A percentile compares a stretch with the other conserved stretches of the same genome.
phyloP scores from a whole-genome alignment of 1,140 invertebrate species.

The Plutomurus gul region DNA sequence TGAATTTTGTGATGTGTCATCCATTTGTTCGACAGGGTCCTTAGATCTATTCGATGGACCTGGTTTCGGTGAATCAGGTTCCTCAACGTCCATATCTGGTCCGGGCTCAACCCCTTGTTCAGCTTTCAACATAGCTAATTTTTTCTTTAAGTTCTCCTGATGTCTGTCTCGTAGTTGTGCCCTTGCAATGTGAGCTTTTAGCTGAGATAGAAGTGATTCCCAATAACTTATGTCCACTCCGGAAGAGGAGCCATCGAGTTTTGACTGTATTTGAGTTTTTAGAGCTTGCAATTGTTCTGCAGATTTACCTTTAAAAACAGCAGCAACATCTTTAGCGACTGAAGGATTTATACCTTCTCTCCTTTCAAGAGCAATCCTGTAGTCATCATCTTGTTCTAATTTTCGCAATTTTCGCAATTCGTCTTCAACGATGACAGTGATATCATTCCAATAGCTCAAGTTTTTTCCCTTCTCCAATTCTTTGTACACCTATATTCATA shows the following conservation, averaged over 20 bases:
- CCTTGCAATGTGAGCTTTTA: constrained; percentile 94
- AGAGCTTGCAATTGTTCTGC: constrained; percentile 81
- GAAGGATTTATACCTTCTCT: constrained; percentile 92
- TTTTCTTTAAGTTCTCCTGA: constrained; percentile 85
- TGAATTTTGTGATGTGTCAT: constrained; percentile 1
- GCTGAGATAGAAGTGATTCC: constrained; percentile 89
- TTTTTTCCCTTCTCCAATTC: constrained; percentile 85
- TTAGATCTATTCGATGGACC: not conserved
- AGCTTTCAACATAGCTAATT: constrained; percentile 86
- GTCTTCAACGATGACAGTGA: constrained; percentile 93
- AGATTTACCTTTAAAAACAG: constrained; percentile 92
- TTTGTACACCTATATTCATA: constrained; percentile 73
- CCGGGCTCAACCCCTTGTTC: constrained; percentile 69
- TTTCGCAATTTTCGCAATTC: constrained; percentile 87
- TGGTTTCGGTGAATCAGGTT: constrained; percentile 49
- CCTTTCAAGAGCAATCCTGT: constrained; percentile 68
- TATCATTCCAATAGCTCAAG: constrained; percentile 94
- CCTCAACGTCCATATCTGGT: not conserved
- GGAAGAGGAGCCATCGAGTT: constrained; percentile 80
- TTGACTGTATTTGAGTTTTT: constrained; percentile 84
- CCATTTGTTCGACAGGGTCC: not conserved
- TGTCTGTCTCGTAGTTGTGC: constrained; percentile 89
- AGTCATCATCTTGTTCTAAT: constrained; percentile 67
- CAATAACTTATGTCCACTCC: constrained; percentile 97
- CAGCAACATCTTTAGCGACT: constrained; percentile 85